Base-by-base conservation (phyloP, 2,797 vertebrate genomes). In the Rhinichthys osculus region DNA sequence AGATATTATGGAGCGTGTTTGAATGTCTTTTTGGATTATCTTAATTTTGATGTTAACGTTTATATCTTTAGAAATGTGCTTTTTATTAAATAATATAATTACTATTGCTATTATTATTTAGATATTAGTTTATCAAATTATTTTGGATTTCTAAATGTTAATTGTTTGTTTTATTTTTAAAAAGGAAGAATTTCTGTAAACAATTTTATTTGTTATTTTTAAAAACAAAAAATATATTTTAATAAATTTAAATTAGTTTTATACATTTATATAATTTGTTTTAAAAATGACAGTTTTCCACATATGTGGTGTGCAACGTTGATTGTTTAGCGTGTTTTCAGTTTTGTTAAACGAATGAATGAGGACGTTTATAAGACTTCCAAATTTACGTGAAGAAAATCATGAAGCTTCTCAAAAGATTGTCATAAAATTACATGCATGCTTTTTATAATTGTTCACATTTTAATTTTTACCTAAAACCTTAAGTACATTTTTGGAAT, bases 1-100 rank as follows among this genome's bases (percentile, higher is more conserved):
- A 85, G 85, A 23, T 81, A 27, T 17, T 52, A 9, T 35, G 54
- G 7, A 27, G 66, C 21, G 33, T 59, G 27, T 27, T 27, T 27
- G 9, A 54, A 27, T 73, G 69, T 40, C 11, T 69, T 90, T 91
- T 90, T 78, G 82, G 87, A 86, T 79, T 83, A 35, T 14, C 62
- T 13, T 42, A 54, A 38, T 27, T 66, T 9, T 66, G n/a, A 85
- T 74, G 19, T 16, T 10, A 54, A 23, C 1, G 35, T 70, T 70
- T 21, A 54, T 66, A 66, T 27, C 27, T 67, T 77, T 84, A 16
- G 23, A 70, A 44, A 42, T 42, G 14, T 16, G 13, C 35, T 33
- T 50, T 30, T 27, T 42, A 14, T 78, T 47, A 35, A 14, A 11
- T n/a, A 27, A n/a, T 13, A 27, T n/a, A 38, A 21, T 59, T 66